Percentiles rank a stretch among this genome's conserved stretches.
These are phyloP conservation scores for Gryon sp. DNA, from an alignment of 1,140 invertebrate genomes.

Conservation along the genomic window DNA sequence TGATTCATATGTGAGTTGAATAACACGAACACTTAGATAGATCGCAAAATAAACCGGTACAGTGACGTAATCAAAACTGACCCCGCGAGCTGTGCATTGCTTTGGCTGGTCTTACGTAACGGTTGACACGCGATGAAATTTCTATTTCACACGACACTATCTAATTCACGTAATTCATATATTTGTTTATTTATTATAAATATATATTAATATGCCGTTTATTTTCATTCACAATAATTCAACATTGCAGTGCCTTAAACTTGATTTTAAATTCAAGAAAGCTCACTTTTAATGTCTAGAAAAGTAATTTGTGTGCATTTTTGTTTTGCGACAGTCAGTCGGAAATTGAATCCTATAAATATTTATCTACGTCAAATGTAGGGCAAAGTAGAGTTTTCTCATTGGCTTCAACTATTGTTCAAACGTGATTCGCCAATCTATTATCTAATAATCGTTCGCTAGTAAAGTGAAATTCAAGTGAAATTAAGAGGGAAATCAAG, in stretches of 20 bases:
- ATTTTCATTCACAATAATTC: no score
- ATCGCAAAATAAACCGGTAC: conserved; percentile 2
- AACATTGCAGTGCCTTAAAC: no score
- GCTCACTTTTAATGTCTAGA: no score
- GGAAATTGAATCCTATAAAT: conserved; percentile 11
- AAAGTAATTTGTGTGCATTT: no score
- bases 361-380: conserved; percentile 3
- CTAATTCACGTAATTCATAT: conserved; percentile 25
- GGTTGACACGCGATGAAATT: conserved; percentile 47
- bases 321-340: no score
- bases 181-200: neutral
- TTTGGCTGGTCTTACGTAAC: conserved; percentile 43
- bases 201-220: no score
- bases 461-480: conserved; percentile 14
- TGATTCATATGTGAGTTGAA: neutral
- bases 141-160: conserved; percentile 52
- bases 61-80: conserved; percentile 22
- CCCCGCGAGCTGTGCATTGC: conserved; percentile 10
- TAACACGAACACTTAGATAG: neutral
- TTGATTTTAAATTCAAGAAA: no score
- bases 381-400: conserved; percentile 6
- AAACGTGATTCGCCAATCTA: conserved; percentile 10
- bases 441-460: conserved; percentile 25
- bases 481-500: no score
- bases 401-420: conserved; percentile 23